phyloP scores from a whole-genome alignment of 2,113 vertebrate species.

The Thunnus thynnus region DNA sequence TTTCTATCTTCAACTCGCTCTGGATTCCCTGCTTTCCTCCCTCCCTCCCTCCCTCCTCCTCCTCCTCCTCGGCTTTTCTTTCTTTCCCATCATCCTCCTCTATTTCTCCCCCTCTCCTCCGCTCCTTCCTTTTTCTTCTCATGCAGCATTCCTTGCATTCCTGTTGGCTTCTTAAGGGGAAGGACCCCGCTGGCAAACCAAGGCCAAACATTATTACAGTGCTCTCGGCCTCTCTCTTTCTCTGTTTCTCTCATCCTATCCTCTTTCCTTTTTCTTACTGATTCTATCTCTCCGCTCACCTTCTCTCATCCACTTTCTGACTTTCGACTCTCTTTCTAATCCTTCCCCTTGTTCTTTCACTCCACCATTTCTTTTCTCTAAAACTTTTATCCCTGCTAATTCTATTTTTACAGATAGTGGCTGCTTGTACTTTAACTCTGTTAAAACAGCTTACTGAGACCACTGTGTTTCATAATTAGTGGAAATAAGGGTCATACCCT shows the following conservation, averaged over 20 bases:
- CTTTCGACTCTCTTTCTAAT: neutral
- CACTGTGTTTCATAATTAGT: constrained; percentile 55
- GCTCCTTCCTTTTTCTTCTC: constrained; percentile 69
- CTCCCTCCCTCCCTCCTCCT: constrained; percentile 5
- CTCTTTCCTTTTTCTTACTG: neutral
- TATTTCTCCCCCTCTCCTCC: constrained; percentile 51
- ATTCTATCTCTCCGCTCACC: neutral
- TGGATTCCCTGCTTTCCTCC: constrained; percentile 21
- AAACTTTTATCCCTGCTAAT: constrained; percentile 3
- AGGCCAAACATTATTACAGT: constrained; percentile 80
- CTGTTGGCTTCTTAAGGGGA: constrained; percentile 81
- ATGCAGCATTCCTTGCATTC: constrained; percentile 84
- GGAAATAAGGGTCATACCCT: constrained; percentile 59
- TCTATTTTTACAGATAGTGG: constrained; percentile 24
- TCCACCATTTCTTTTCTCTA: neutral
- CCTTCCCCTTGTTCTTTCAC: neutral
- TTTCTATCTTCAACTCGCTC: constrained; percentile 38
- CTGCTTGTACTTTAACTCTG: constrained; percentile 24
- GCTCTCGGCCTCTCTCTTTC: constrained; percentile 50
- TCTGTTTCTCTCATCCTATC: constrained; percentile 27
- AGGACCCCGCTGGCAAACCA: constrained; percentile 79
- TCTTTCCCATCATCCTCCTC: constrained; percentile 58
- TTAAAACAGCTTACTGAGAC: constrained; percentile 39
- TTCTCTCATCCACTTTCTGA: neutral
- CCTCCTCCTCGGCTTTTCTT: constrained; percentile 37